Percentiles rank a stretch among this genome's conserved stretches.
Evolutionary conservation across 2,888 invertebrate genomes (phyloP).

Genomic region (Marasmarcha lunaedactyla): DNA sequence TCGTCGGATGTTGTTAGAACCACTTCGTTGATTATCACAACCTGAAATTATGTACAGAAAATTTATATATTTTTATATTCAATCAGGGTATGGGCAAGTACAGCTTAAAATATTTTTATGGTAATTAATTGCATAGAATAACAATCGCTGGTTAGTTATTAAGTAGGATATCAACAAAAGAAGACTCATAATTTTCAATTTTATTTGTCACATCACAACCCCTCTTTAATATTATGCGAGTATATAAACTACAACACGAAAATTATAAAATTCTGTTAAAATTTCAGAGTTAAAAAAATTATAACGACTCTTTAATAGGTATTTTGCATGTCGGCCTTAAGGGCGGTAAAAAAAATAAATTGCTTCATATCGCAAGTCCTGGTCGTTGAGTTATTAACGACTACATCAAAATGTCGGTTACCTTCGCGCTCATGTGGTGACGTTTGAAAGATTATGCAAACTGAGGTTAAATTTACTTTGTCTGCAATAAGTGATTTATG

Average conservation of each 20-base stretch:
- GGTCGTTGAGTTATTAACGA: constrained; percentile 35
- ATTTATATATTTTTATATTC: background rate
- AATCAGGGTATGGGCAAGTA: background rate
- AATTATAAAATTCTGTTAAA: constrained; percentile 13
- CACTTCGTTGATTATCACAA: constrained; percentile 92
- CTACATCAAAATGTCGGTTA: constrained; percentile 19
- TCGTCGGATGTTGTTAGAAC: constrained; percentile 87
- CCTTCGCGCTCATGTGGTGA: too few species aligned
- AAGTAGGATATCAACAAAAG: background rate
- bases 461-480: background rate
- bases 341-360: constrained; percentile 34
- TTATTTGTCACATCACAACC: background rate
- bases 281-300: constrained; percentile 39
- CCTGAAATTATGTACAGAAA: too few species aligned
- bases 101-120: background rate
- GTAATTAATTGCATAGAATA: background rate
- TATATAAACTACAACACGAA: constrained; percentile 4
- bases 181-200: background rate
- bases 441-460: constrained; percentile 5
- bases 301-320: constrained; percentile 45
- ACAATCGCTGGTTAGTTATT: background rate
- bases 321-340: constrained; percentile 37
- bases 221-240: background rate
- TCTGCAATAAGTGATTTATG: too few species aligned
- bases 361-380: constrained; percentile 30